Evolutionary conservation across 2,113 vertebrate genomes (phyloP), one percentile per base, ranked within the genome.

Genomic region (Thermophis baileyi): DNA sequence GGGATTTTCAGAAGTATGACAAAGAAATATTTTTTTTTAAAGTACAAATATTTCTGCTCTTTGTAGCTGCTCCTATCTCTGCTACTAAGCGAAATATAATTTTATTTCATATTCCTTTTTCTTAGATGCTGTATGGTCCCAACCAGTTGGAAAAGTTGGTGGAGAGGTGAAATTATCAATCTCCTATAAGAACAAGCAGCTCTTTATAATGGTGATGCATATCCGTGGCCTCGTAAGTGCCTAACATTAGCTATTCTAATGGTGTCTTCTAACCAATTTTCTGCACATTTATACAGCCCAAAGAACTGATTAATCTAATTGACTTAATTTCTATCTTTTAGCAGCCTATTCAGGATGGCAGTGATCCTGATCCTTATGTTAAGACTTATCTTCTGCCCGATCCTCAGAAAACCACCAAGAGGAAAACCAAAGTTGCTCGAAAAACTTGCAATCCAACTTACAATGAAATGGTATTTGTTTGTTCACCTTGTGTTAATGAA

Each of bases 131-230:
- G 96, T 96, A 0, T 99, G 99, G 98, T 96, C 98, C 94, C 98
- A 98, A 1, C 96, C 98, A 1, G 92, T 98, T 3, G 99, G 98
- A 35, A 98, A 97, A 94, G 98, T 98, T 0, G 98, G 98, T 0
- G 99, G 99, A 1, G 98, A 99, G 95, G 98, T 99, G 95, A 99
- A 99, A 91, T 98, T 99, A 27, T 99, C 99, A 60, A 98, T 99
- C 96, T 99, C 98, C 96, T 99, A 99, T 97, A 99, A 98, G 96
- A 99, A 98, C 94, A 98, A 99, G 93, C 99, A 99, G 40, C 98
- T 99, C 88, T 99, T 99, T 97, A 99, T 99, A 97, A 99, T 99
- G 99, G 99, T 99, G 93, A 99, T 99, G 98, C 98, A 99, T 97
- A 99, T 99, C 69, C 97, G 99, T 93, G 98, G 98, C 60, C 97